Percentiles rank a stretch among this genome's conserved stretches.
Evolutionary conservation across 2,888 invertebrate species (phyloP).

Genomic region (Miltochrista miniata): DNA sequence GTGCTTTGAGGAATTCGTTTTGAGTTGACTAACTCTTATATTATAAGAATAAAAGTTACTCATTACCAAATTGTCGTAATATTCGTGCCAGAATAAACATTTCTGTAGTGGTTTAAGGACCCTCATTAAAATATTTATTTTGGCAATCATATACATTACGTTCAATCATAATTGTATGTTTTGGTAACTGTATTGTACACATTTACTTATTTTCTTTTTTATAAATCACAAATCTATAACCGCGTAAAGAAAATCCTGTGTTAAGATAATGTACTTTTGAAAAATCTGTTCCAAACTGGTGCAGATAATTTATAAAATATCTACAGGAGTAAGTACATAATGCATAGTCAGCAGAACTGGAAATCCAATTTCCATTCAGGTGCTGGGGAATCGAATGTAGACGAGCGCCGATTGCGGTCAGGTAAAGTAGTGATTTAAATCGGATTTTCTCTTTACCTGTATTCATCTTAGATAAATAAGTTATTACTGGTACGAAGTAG

Average conservation of each 20-base stretch:
- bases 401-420: constrained; percentile 67
- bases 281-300: constrained; percentile 27
- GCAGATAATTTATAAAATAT: constrained; percentile 59
- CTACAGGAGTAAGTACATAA: constrained; percentile 49
- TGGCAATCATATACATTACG: too few species aligned
- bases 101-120: too few species aligned
- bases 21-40: too few species aligned
- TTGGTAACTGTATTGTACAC: too few species aligned
- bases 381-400: constrained; percentile 69
- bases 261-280: too few species aligned
- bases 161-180: too few species aligned
- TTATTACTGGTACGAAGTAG: constrained; percentile 38
- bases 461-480: constrained; percentile 45
- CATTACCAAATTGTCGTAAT: too few species aligned
- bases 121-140: too few species aligned
- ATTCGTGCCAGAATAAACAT: too few species aligned
- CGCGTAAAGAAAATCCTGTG: background rate
- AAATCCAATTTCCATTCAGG: constrained; percentile 75
- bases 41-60: too few species aligned
- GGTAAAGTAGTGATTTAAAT: constrained; percentile 70
- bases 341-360: constrained; percentile 68
- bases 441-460: constrained; percentile 62
- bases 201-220: too few species aligned
- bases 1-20: too few species aligned
- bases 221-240: background rate